Percentiles rank a stretch among this genome's conserved stretches.
Conservation (phyloP, 2,888 invertebrate species). For the Hyalella azteca region DNA sequence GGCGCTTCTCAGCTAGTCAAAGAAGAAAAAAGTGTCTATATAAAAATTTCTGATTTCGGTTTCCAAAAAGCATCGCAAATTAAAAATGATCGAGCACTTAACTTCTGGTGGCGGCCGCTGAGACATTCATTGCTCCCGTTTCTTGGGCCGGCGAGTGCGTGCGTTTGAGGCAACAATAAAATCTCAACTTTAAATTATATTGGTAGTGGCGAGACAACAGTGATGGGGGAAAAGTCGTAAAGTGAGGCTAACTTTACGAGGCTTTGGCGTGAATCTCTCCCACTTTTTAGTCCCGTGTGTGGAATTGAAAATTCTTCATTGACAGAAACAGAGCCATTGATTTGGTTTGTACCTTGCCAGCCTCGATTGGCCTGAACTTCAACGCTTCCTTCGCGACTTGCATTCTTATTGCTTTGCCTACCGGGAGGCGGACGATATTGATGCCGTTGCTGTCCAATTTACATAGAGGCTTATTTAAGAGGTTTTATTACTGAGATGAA, state of each 20-base stretch:
- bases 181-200: slow-evolving; percentile 37
- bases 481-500: no score
- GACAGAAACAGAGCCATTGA: slow-evolving; percentile 28
- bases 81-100: slow-evolving; percentile 18
- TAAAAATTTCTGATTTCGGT: no score
- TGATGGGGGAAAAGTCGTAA: slow-evolving; percentile 25
- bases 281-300: slow-evolving; percentile 12
- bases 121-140: slow-evolving; percentile 6
- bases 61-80: no score
- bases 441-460: no score
- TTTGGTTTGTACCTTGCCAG: slow-evolving; percentile 1
- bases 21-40: no score
- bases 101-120: neutral
- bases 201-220: slow-evolving; percentile 32
- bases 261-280: slow-evolving; percentile 30
- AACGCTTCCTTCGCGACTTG: neutral
- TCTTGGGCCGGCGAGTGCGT: neutral
- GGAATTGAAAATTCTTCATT: slow-evolving; percentile 37
- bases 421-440: no score
- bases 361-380: slow-evolving; percentile 7
- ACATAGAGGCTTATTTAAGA: no score
- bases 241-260: slow-evolving; percentile 36
- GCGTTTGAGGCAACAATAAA: slow-evolving; percentile 19
- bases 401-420: no score
- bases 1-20: no score